phyloP scores from a whole-genome alignment of 1,140 invertebrate species.

The Drosophila subobscura region DNA sequence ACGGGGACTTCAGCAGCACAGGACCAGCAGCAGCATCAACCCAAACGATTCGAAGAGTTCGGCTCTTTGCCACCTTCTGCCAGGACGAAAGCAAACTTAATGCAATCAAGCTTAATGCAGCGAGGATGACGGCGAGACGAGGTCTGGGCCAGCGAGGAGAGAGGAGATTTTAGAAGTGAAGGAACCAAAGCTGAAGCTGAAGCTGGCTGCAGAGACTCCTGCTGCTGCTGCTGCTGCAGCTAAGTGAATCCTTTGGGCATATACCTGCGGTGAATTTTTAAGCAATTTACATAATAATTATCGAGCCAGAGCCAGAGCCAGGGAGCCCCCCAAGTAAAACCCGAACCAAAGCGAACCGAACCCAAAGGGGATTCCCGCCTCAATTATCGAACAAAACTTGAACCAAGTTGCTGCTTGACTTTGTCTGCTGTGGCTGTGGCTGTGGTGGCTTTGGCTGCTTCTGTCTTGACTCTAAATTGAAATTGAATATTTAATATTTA shows the following conservation, averaged over 20 bases:
- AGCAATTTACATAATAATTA: constrained; percentile 82
- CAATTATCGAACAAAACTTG: constrained; percentile 76
- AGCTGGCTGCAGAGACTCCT: no score
- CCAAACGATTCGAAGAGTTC: no score
- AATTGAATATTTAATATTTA: constrained; percentile 44
- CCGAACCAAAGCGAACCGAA: constrained; percentile 4
- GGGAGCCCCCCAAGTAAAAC: constrained; percentile 30
- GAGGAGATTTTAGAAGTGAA: no score
- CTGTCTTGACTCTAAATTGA: constrained; percentile 29
- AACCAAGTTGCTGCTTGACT: constrained; percentile 43
- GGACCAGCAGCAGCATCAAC: no score
- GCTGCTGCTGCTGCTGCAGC: constrained; percentile 17
- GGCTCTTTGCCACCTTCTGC: constrained; percentile 7
- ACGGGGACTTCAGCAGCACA: not conserved
- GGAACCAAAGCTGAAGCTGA: no score
- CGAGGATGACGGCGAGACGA: constrained; percentile 6
- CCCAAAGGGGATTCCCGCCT: constrained; percentile 19
- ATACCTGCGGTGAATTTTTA: constrained; percentile 79
- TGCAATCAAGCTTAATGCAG: constrained; percentile 79
- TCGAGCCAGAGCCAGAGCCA: constrained; percentile 51
- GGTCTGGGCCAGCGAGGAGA: not conserved
- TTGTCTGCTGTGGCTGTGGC: constrained; percentile 9
- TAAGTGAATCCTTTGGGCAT: constrained; percentile 75
- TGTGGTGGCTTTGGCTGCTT: not conserved
- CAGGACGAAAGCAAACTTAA: constrained; percentile 76